Evolutionary conservation across 2,888 invertebrate species (phyloP), one percentile per base, ranked within the genome.

Genomic region (Erebia aethiops): DNA sequence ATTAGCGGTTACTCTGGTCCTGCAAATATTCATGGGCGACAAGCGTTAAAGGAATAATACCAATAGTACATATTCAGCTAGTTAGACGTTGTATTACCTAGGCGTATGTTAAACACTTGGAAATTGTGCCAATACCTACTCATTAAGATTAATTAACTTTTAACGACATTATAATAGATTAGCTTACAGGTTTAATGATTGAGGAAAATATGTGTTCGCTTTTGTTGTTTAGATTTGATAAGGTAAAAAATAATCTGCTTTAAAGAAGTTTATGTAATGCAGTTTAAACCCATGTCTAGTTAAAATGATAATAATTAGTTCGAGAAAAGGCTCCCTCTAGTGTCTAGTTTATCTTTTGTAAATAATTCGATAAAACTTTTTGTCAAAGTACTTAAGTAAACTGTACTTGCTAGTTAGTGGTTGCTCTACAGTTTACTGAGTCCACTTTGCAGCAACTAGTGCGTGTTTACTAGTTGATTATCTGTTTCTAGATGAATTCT

Each of bases 141-240:
- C 71, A 78, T 75, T 68, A 74, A 61, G 84, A 83, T 82, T 83
- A 88, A 89, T 85, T 80, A 80, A 49, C 74, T 82, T 81, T 81
- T 88, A 85, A 89, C 86, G 71, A 77, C 58, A 78, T 83, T 84
- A 82, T 89, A 88, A 90, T 88, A 71, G 80, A 73, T 77, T 79
- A 76, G 51, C 64, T 62, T 78, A 71, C 71, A 81, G 79, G 70
- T 69, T 70, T 80, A 77, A 77, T 77, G 73, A 79, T 83, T 80
- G 77, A 86, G 87, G 84, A 86, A 85, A 87, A 86, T 75, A 43
- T 56, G 18, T 8, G 26, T 52, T 62, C n/a, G 51, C 43, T 68
- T 56, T 43, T 49, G 46, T 11, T 14, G 66, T 64, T 54, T 64
- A 61, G 43, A 41, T 18, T 26, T 57, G 26, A 14, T 26, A 57